Percentiles rank a stretch among this genome's conserved stretches.
Evolutionary conservation across 2,888 invertebrate genomes (phyloP).

Genomic region (Oxytorus armatus): DNA sequence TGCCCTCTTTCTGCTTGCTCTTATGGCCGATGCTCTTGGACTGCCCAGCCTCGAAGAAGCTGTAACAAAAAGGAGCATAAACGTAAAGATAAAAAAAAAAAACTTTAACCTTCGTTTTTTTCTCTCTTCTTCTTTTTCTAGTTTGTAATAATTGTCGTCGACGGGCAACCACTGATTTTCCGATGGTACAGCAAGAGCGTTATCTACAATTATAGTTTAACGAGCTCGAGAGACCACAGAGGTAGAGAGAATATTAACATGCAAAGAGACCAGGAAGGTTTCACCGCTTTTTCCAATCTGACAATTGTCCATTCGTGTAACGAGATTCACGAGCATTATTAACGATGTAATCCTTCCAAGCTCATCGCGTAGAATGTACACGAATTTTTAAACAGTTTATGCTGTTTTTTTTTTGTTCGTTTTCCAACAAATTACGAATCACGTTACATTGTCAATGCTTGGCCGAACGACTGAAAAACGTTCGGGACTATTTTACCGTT

Average conservation of each 20-base stretch:
- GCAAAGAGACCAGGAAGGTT: neutral
- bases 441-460: too few species aligned
- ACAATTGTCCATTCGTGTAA: too few species aligned
- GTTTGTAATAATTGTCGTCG: neutral
- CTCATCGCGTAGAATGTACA: too few species aligned
- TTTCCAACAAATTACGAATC: too few species aligned
- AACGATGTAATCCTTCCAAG: too few species aligned
- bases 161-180: conserved; percentile 32
- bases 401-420: too few species aligned
- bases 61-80: conserved; percentile 73
- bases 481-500: too few species aligned
- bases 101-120: conserved; percentile 11
- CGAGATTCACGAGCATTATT: too few species aligned
- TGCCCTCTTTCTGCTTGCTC: conserved; percentile 94
- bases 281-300: too few species aligned
- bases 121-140: neutral
- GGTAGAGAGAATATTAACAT: neutral
- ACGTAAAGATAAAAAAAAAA: neutral
- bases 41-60: conserved; percentile 88
- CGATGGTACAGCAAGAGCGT: neutral
- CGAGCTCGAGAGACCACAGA: conserved; percentile 25
- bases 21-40: conserved; percentile 86
- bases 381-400: too few species aligned
- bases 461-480: too few species aligned
- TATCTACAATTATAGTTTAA: conserved; percentile 36